Percentiles rank a stretch among this genome's conserved stretches.
Conservation (phyloP, 2,113 vertebrate species). For the Clarias magur region DNA sequence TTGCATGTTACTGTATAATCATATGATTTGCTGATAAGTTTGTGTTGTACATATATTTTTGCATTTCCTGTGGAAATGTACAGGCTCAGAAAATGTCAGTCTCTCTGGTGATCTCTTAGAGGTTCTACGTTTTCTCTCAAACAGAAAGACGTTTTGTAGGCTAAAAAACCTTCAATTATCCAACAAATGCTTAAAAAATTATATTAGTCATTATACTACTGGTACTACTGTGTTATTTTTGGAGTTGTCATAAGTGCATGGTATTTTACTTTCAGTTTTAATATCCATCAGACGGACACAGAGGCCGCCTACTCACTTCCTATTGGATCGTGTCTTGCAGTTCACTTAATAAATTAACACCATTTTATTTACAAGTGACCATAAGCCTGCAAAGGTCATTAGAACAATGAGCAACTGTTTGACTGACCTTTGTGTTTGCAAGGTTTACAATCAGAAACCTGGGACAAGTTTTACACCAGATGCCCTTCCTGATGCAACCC, state of each 20-base stretch:
- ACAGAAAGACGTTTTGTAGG: background rate
- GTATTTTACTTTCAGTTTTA: background rate
- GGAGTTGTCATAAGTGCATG: background rate
- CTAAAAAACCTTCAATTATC: background rate
- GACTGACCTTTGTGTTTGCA: background rate
- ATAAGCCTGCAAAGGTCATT: background rate
- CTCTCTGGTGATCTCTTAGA: background rate
- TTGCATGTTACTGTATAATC: background rate
- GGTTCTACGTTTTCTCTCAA: background rate
- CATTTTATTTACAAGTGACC: background rate
- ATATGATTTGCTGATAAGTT: background rate
- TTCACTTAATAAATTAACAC: background rate
- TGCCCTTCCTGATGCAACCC: too few species aligned
- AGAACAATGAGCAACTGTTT: background rate
- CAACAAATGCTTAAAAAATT: background rate
- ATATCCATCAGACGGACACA: background rate
- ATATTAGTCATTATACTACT: background rate
- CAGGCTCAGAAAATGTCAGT: background rate
- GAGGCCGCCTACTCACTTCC: background rate
- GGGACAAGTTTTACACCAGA: too few species aligned
- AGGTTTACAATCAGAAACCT: too few species aligned
- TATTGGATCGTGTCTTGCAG: background rate
- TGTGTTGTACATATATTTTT: background rate
- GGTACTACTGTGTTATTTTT: background rate
- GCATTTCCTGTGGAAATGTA: background rate